Conservation (phyloP, 2,888 invertebrate genomes). For the Neelides folsomi region DNA sequence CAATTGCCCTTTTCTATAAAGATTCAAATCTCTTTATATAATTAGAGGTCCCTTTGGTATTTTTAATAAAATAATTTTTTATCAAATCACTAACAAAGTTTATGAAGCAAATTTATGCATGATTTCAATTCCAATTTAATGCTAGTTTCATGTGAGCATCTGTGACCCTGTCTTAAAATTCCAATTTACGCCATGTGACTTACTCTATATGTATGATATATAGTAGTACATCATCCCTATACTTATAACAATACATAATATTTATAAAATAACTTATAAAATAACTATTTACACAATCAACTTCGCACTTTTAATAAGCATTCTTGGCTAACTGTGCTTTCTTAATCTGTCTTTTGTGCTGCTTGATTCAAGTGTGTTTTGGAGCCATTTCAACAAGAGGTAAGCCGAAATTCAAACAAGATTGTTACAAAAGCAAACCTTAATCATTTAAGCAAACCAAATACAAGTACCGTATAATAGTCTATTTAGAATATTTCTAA, state of each 20-base stretch:
- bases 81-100: not conserved
- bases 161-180: conserved; percentile 33
- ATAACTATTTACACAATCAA: not conserved
- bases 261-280: too few relatives aligned
- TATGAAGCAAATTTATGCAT: too few relatives aligned
- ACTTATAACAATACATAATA: too few relatives aligned
- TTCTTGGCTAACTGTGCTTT: conserved; percentile 32
- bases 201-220: too few relatives aligned
- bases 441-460: not conserved
- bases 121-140: too few relatives aligned
- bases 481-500: too few relatives aligned
- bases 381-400: conserved; percentile 98
- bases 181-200: conserved; percentile 1
- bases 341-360: conserved; percentile 46
- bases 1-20: too few relatives aligned
- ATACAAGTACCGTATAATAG: too few relatives aligned
- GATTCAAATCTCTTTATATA: too few relatives aligned
- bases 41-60: too few relatives aligned
- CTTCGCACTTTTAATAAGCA: conserved; percentile 2
- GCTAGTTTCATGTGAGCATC: conserved; percentile 12
- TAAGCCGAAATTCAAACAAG: conserved; percentile 46
- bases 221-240: too few relatives aligned
- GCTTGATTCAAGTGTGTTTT: conserved; percentile 78
- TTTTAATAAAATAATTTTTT: too few relatives aligned
- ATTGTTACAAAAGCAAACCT: not conserved